Evolutionary conservation across 2,888 invertebrate genomes (phyloP), one percentile per base, ranked within the genome.

Genomic region (Falcaria lacertinaria): DNA sequence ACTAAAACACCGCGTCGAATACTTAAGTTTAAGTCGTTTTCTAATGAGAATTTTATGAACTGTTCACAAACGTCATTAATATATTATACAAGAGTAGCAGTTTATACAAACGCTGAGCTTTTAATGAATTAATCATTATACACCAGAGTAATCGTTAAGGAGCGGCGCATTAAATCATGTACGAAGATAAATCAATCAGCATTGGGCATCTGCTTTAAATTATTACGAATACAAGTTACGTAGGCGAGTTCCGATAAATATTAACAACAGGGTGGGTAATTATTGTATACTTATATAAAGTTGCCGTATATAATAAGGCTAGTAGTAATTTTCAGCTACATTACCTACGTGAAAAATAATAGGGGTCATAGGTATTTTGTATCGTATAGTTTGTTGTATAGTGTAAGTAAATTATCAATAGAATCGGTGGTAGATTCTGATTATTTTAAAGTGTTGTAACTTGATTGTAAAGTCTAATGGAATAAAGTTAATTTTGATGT

Each of bases 161-260:
- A 38, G 40, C 39, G 38, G 52, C 55, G 48, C 50, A 56, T 53
- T 48, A 52, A 57, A 54, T 53, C 41, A 54, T 47, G 47, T 47
- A 45, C 37, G 43, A 45, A 45, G 47, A 64, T 71, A 66, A 70
- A 69, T 69, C 63, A 63, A 48, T 71, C 61, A 45, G 45, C 56
- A 52, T 51, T 45, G 50, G 49, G 54, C 64, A 61, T 68, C 70
- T 75, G 73, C 64, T 72, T 61, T 60, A 60, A 67, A 60, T 67
- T 63, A 66, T 61, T 56, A 50, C 48, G 44, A 45, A 50, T 55
- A 54, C 53, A 58, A 49, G 48, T 48, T 47, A 45, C 55, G 54
- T 44, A 52, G 52, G 17, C 22, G 17, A 14, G 15, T 22, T 22
- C 22, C 22, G 22, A 22, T 37, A 11, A 37, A 37, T 15, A 37